A percentile compares a stretch with the other conserved stretches of the same genome.
Evolutionary conservation across 2,797 vertebrate genomes (phyloP).

Genomic region (Luscinia megarhynchos): DNA sequence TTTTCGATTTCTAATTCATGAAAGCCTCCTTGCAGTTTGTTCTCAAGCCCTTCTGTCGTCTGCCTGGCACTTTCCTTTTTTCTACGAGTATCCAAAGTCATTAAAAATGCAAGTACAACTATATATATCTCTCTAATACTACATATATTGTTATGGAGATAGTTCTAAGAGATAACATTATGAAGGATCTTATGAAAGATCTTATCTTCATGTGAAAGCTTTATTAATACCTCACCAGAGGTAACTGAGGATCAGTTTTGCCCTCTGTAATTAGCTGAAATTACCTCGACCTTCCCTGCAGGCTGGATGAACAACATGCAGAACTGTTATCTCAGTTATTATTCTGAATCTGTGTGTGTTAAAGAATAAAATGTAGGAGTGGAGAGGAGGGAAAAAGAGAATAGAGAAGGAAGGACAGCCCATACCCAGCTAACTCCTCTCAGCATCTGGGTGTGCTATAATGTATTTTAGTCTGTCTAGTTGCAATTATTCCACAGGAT

Average conservation of each 20-base stretch:
- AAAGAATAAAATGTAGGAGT: background rate
- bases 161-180: constrained; percentile 41
- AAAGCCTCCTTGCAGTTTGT: background rate
- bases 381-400: background rate
- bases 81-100: constrained; percentile 3
- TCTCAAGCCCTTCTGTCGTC: constrained; percentile 44
- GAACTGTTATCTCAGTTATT: background rate
- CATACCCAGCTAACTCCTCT: background rate
- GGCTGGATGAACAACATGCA: background rate
- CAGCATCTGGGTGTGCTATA: background rate
- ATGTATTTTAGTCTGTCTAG: background rate
- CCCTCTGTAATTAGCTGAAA: constrained; percentile 52
- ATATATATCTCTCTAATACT: constrained; percentile 53
- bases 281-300: constrained; percentile 24
- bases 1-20: constrained; percentile 4
- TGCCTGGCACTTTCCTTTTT: constrained; percentile 42
- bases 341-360: background rate
- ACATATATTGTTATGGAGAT: constrained; percentile 61
- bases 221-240: constrained; percentile 42
- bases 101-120: constrained; percentile 62
- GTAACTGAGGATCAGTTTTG: constrained; percentile 25
- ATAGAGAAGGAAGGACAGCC: background rate
- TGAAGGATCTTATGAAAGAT: constrained; percentile 57
- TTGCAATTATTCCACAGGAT: background rate
- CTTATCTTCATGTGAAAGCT: constrained; percentile 54